Base-by-base conservation (phyloP, 2,113 vertebrate genomes). In the Leptobrachium leishanense region DNA sequence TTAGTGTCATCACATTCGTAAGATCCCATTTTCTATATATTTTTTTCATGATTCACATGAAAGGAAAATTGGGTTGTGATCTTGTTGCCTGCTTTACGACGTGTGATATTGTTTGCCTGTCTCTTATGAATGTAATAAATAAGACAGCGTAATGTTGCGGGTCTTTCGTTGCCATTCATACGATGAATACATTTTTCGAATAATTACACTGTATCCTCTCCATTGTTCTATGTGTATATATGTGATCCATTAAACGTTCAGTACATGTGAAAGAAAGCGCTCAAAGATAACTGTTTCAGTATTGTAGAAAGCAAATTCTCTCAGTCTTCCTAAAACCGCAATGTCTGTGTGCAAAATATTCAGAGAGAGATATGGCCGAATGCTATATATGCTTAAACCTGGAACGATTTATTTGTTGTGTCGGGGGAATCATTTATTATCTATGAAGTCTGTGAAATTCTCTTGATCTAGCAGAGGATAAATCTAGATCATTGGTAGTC, bases 71-170 rank as follows among this genome's bases (percentile, higher is more conserved):
- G 62, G 62, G 62, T 64, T 64, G n/a, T 64, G 62, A 20, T 64
- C 62, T 64, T 13, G 2, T 64, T 64, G 62, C n/a, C 62, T 64
- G n/a, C n/a, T 64, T 3, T 64, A 64, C 62, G 20, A 10, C 39
- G 55, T 59, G 55, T 64, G 6, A 64, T 64, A 64, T 64, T 64
- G 62, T 64, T 64, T 64, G 62, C 62, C 62, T 64, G 62, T 64
- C 62, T 64, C 62, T 31, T 64, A 64, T 64, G 62, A 64, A 64
- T 10, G n/a, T 64, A 20, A 8, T 64, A 64, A 64, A 64, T 64
- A 64, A 64, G 31, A 64, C n/a, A 64, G 62, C 62, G 10, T 64
- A 64, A 64, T 64, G 62, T 64, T n/a, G 62, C 62, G 39, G 62
- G 62, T 7, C 62, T 12, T 20, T 64, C 55, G 13, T 64, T 64